phyloP scores from a whole-genome alignment of 2,888 invertebrate species.

The Sisyra terminalis region DNA sequence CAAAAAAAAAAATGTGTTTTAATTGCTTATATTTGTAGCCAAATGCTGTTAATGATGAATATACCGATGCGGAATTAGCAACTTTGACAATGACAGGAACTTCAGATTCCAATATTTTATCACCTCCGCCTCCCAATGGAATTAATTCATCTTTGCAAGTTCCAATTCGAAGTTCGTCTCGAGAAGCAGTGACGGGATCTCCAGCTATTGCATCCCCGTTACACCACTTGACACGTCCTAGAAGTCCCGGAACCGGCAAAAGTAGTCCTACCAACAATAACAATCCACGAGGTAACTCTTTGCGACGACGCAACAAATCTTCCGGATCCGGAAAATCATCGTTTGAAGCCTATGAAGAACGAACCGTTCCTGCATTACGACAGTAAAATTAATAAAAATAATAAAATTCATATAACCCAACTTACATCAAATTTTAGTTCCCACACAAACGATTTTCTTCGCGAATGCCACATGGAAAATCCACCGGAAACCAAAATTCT shows the following conservation, averaged over 20 bases:
- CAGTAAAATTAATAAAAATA: too few relatives aligned
- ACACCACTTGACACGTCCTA: slow-evolving; percentile 26
- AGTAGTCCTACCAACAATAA: slow-evolving; percentile 29
- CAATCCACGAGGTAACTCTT: slow-evolving; percentile 31
- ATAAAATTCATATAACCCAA: too few relatives aligned
- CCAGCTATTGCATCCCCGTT: slow-evolving; percentile 33
- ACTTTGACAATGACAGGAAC: slow-evolving; percentile 8
- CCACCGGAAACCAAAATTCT: slow-evolving; percentile 34
- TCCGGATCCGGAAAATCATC: slow-evolving; percentile 42
- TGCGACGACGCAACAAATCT: slow-evolving; percentile 44
- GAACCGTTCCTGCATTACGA: slow-evolving; percentile 66
- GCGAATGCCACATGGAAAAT: slow-evolving; percentile 46
- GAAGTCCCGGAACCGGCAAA: slow-evolving; percentile 27
- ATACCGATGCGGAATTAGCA: slow-evolving; percentile 33
- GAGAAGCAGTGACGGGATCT: slow-evolving; percentile 17
- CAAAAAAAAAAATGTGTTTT: not conserved
- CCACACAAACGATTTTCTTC: slow-evolving; percentile 66
- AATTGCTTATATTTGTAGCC: slow-evolving; percentile 23
- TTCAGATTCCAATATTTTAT: not conserved
- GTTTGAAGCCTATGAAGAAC: slow-evolving; percentile 77
- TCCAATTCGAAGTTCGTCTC: too few relatives aligned
- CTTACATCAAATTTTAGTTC: slow-evolving; percentile 45
- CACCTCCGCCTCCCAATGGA: slow-evolving; percentile 15
- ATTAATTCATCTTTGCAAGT: too few relatives aligned
- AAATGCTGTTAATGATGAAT: slow-evolving; percentile 41